A percentile compares a stretch with the other conserved stretches of the same genome.
Conservation (phyloP, 2,797 vertebrate genomes). For the Scomberomorus guttatus region DNA sequence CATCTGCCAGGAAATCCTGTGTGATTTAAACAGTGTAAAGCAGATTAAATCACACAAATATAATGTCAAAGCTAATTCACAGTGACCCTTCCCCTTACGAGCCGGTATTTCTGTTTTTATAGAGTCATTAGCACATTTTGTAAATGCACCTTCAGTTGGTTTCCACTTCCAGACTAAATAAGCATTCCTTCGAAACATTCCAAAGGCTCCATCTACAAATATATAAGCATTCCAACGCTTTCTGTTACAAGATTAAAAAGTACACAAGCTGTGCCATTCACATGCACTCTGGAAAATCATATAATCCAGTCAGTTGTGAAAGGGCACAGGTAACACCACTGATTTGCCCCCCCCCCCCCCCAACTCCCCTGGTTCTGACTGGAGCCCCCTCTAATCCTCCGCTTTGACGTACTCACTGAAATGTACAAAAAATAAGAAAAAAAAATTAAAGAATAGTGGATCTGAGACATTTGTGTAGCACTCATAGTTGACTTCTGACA, state of each 20-base stretch:
- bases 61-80: constrained; percentile 79
- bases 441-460: constrained; percentile 62
- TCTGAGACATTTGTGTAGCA: constrained; percentile 82
- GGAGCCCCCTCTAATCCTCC: constrained; percentile 64
- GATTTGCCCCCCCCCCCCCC: constrained; percentile 47
- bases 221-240: constrained; percentile 70
- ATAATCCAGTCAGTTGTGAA: constrained; percentile 79
- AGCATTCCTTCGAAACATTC: constrained; percentile 77
- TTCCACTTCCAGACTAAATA: constrained; percentile 58
- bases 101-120: constrained; percentile 55
- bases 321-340: constrained; percentile 72
- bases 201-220: constrained; percentile 50
- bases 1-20: constrained; percentile 74
- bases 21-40: constrained; percentile 78
- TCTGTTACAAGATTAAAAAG: constrained; percentile 74
- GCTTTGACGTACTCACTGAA: constrained; percentile 67
- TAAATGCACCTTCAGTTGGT: constrained; percentile 72
- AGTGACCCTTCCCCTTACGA: constrained; percentile 72
- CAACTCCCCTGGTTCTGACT: constrained; percentile 53
- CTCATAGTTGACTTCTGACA: constrained; percentile 83
- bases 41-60: constrained; percentile 80
- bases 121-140: constrained; percentile 69
- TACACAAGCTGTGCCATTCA: constrained; percentile 79
- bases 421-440: constrained; percentile 73
- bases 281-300: constrained; percentile 78